Percentiles rank a stretch among this genome's conserved stretches.
Conservation (phyloP, 1,140 invertebrate species). For the Formica selysi region DNA sequence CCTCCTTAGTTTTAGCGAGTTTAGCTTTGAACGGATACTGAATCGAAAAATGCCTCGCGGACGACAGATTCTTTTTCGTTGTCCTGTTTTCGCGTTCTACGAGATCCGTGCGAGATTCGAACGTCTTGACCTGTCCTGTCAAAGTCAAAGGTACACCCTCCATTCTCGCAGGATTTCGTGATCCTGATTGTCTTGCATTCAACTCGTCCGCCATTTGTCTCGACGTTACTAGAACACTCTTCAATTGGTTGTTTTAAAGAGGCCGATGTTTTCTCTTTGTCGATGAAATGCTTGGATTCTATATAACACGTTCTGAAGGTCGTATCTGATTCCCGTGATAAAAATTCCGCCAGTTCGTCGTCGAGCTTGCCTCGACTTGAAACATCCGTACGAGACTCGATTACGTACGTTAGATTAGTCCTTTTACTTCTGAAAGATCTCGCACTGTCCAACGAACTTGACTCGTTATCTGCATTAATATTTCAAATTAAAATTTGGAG, state of each 20-base stretch:
- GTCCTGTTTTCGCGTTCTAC: background rate
- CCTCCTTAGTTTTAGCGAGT: background rate
- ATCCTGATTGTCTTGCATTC: conserved; percentile 3
- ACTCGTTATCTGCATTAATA: conserved; percentile 22
- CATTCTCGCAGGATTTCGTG: conserved; percentile 26
- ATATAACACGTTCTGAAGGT: conserved; percentile 31
- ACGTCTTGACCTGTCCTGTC: background rate
- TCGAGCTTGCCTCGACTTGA: background rate
- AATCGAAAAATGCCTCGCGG: background rate
- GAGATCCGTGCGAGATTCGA: background rate
- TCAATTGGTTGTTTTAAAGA: background rate
- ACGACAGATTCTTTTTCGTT: background rate
- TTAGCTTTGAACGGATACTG: background rate
- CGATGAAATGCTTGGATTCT: conserved; percentile 22
- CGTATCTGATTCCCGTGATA: conserved; percentile 24
- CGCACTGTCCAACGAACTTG: conserved; percentile 34
- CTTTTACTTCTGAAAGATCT: conserved; percentile 37
- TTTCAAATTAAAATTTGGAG: background rate
- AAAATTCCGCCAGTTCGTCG: conserved; percentile 10
- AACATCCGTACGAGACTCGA: conserved; percentile 9
- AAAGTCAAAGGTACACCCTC: background rate
- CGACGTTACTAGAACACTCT: conserved; percentile 12
- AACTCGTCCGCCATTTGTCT: background rate
- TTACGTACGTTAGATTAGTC: conserved; percentile 47
- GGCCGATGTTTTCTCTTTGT: background rate